Percentiles rank a stretch among this genome's conserved stretches.
phyloP scores from a whole-genome alignment of 2,888 invertebrate species.

The Hydropsyche betteni region DNA sequence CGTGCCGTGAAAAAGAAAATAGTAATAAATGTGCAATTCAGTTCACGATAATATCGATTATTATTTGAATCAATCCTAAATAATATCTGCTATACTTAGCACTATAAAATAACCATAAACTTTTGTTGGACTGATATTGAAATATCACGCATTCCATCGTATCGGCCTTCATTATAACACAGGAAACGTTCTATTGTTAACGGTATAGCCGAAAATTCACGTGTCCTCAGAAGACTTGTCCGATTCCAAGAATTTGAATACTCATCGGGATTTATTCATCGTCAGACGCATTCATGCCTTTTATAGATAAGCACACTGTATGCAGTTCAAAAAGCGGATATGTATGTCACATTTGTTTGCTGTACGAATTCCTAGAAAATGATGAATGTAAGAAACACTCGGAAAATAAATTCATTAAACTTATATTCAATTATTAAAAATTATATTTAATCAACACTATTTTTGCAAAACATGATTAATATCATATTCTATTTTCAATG shows the following conservation, averaged over 20 bases:
- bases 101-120: too few relatives aligned
- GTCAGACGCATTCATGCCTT: background rate
- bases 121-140: background rate
- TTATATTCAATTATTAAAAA: too few relatives aligned
- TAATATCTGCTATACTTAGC: too few relatives aligned
- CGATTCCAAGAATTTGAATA: background rate
- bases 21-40: too few relatives aligned
- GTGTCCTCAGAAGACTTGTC: background rate
- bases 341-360: too few relatives aligned
- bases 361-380: background rate
- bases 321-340: too few relatives aligned
- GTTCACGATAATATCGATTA: too few relatives aligned
- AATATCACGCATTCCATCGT: background rate
- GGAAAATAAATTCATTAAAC: background rate
- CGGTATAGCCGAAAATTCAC: conserved; percentile 10
- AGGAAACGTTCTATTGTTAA: conserved; percentile 8
- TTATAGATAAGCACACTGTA: background rate
- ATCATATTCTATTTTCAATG: background rate
- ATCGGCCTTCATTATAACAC: too few relatives aligned
- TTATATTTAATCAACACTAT: background rate
- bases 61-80: too few relatives aligned
- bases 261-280: background rate
- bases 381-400: conserved; percentile 1
- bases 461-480: background rate
- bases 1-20: too few relatives aligned